Percentiles rank a stretch among this genome's conserved stretches.
phyloP scores from a whole-genome alignment of 2,113 vertebrate genomes.

The Azemiops feae region DNA sequence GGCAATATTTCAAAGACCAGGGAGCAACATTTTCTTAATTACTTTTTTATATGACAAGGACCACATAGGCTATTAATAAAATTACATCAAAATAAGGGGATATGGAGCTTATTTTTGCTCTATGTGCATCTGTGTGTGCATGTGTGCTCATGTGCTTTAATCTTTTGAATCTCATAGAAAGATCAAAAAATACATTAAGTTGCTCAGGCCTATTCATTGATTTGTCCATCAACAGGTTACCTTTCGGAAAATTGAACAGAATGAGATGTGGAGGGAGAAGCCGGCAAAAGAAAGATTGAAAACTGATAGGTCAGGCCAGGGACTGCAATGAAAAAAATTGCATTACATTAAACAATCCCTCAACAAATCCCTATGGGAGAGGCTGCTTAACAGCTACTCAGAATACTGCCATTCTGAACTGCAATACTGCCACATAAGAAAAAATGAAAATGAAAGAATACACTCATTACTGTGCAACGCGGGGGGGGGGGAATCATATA shows the following conservation, averaged over 20 bases:
- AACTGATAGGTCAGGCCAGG: not conserved
- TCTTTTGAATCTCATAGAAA: not conserved
- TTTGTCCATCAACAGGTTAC: not conserved
- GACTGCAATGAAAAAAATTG: not conserved
- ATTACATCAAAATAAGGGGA: not conserved
- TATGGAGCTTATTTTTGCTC: not conserved
- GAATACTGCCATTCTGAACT: not conserved
- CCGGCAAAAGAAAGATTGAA: not conserved
- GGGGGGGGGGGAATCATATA: not conserved
- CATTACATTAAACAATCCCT: not conserved
- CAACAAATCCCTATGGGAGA: not conserved
- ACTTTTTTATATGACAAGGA: not conserved
- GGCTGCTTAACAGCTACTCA: not conserved
- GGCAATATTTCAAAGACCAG: not conserved
- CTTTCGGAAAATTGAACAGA: not conserved
- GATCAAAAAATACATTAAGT: not conserved
- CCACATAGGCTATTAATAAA: not conserved
- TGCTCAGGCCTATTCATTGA: not conserved
- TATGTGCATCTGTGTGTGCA: not conserved
- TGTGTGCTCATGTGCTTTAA: not conserved
- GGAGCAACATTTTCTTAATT: not conserved
- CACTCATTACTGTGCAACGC: not conserved
- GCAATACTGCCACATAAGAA: not conserved
- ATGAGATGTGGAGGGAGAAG: not conserved
- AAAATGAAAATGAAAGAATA: not conserved